A percentile compares a stretch with the other conserved stretches of the same genome.
These are phyloP conservation scores for Rhinolophus ferrumequinum DNA, from an alignment of 2,113 vertebrate genomes.

Conservation along the genomic window DNA sequence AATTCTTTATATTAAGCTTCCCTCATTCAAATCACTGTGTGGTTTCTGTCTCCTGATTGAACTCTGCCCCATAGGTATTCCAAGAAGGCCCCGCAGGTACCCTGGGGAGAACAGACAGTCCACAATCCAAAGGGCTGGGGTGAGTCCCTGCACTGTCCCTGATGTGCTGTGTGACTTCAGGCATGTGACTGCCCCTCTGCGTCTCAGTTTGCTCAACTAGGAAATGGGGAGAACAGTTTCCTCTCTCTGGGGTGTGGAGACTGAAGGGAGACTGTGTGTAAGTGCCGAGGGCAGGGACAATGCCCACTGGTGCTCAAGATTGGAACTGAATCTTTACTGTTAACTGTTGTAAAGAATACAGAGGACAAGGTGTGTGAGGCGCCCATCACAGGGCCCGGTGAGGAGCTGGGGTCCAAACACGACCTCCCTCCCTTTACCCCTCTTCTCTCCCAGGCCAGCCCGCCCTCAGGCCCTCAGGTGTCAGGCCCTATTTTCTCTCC, in stretches of 20 bases:
- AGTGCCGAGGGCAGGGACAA: rapidly evolving
- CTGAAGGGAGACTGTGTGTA: background rate
- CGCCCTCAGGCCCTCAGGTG: background rate
- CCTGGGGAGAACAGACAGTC: background rate
- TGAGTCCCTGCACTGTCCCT: rapidly evolving
- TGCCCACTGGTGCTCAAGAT: rapidly evolving
- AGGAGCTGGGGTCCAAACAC: background rate
- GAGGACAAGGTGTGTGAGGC: too few species aligned
- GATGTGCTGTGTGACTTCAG: background rate
- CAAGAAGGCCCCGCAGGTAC: too few species aligned
- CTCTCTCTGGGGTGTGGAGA: background rate
- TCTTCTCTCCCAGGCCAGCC: background rate
- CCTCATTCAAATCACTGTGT: background rate
- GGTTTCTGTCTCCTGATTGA: background rate
- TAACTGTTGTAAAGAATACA: background rate
- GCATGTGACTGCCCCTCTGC: background rate
- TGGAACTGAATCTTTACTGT: background rate
- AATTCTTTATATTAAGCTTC: background rate
- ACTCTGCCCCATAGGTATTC: background rate
- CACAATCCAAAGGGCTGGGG: background rate
- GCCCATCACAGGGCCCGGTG: too few species aligned
- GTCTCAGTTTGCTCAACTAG: background rate
- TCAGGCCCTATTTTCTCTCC: background rate
- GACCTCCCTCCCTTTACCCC: rapidly evolving
- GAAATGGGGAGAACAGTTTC: background rate